Percentiles rank a stretch among this genome's conserved stretches.
phyloP scores from a whole-genome alignment of 2,113 vertebrate species.

The Gobius niger region DNA sequence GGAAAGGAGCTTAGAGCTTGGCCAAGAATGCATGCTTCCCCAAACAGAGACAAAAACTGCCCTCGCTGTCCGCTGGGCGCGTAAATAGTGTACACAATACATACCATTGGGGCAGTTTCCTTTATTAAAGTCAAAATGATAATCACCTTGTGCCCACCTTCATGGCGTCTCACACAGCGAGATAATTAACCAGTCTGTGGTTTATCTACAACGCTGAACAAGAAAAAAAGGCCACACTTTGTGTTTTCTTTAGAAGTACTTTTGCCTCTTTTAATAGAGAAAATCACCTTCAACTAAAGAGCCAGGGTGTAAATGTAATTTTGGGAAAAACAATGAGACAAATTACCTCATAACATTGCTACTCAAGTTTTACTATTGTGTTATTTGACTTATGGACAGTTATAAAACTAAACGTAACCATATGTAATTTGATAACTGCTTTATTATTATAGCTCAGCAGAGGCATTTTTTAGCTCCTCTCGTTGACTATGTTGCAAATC shows the following conservation, averaged over 20 bases:
- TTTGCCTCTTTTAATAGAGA: background rate
- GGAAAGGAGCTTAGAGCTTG: slow-evolving; percentile 40
- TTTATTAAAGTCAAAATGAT: slow-evolving; percentile 70
- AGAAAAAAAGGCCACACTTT: background rate
- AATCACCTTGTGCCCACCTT: slow-evolving; percentile 53
- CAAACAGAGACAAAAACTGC: slow-evolving; percentile 44
- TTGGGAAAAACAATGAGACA: background rate
- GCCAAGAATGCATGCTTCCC: slow-evolving; percentile 46
- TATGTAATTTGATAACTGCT: too few relatives aligned
- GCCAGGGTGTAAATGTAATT: background rate
- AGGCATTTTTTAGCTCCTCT: too few relatives aligned
- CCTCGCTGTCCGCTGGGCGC: slow-evolving; percentile 23
- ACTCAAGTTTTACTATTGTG: too few relatives aligned
- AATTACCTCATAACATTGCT: too few relatives aligned
- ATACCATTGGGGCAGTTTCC: slow-evolving; percentile 54
- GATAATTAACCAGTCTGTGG: slow-evolving; percentile 55
- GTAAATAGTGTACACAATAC: slow-evolving; percentile 48
- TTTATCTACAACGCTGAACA: slow-evolving; percentile 25
- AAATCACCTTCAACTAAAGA: background rate
- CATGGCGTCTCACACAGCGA: slow-evolving; percentile 46
- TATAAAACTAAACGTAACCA: too few relatives aligned
- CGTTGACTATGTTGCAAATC: too few relatives aligned
- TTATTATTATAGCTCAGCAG: too few relatives aligned
- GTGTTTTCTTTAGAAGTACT: background rate
- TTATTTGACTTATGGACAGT: too few relatives aligned